Conservation (phyloP, 2,888 invertebrate species). For the Idaea dimidiata region DNA sequence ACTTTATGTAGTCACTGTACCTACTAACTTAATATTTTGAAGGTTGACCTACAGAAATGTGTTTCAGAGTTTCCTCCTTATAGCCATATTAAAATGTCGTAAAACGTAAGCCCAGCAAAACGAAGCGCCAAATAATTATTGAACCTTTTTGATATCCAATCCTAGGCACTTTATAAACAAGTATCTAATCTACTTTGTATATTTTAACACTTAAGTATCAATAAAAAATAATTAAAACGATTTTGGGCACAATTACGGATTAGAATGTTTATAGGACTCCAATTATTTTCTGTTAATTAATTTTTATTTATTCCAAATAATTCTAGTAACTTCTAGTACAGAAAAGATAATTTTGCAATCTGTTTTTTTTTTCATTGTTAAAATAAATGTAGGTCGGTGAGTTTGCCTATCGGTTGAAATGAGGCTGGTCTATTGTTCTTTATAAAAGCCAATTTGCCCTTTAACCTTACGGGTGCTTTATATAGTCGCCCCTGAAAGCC, state of each 20-base stretch:
- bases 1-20: no score
- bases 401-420: neutral
- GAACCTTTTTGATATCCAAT: neutral
- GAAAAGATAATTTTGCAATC: no score
- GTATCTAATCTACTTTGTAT: no score
- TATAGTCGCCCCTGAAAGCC: neutral
- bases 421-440: neutral
- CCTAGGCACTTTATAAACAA: neutral
- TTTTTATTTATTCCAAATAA: no score
- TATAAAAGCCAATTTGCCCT: slow-evolving; percentile 1
- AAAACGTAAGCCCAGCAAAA: neutral
- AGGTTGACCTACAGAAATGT: neutral
- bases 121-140: neutral
- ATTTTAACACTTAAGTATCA: no score
- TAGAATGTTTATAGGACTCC: no score
- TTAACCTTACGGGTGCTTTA: neutral
- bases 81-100: neutral
- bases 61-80: neutral
- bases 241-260: no score
- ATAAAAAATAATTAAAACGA: no score
- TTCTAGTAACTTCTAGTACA: no score
- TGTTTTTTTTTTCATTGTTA: neutral
- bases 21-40: neutral
- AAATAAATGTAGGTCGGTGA: neutral
- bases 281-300: no score